Evolutionary conservation across 1,140 invertebrate species (phyloP).

Genomic region (Panonychus citri): DNA sequence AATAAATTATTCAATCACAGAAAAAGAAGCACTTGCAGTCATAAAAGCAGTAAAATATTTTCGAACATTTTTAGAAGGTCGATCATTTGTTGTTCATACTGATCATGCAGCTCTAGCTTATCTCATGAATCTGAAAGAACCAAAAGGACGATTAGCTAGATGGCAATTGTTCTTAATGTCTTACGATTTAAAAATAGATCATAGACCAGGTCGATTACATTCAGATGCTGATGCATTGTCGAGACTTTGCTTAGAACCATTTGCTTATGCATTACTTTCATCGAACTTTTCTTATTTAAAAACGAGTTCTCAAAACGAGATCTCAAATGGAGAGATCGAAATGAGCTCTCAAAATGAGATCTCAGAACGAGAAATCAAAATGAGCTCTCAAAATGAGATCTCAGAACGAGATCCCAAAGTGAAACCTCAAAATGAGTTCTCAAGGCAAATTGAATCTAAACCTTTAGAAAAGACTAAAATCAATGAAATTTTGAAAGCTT

Average conservation of each 20-base stretch:
- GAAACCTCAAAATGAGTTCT: not conserved
- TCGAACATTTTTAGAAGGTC: not conserved
- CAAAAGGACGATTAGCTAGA: not conserved
- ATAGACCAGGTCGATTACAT: not conserved
- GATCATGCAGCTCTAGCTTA: not conserved
- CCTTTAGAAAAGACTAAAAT: not conserved
- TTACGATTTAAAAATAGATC: not conserved
- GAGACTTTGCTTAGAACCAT: not conserved
- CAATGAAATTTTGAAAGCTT: not conserved
- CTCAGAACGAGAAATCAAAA: not conserved
- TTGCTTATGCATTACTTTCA: not conserved
- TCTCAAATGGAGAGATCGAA: no score
- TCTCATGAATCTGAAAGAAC: not conserved
- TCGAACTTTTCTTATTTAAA: no score
- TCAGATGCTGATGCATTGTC: not conserved
- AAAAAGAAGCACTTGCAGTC: constrained; percentile 23
- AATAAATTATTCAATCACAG: constrained; percentile 22
- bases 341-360: no score
- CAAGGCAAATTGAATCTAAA: not conserved
- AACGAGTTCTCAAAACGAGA: no score
- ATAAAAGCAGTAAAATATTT: constrained; percentile 22
- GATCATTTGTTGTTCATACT: constrained; percentile 9
- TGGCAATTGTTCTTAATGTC: not conserved
- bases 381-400: no score
- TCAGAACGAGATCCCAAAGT: not conserved